Percentiles rank a stretch among this genome's conserved stretches.
Evolutionary conservation across 2,113 vertebrate species (phyloP).

Genomic region (Gobius niger): DNA sequence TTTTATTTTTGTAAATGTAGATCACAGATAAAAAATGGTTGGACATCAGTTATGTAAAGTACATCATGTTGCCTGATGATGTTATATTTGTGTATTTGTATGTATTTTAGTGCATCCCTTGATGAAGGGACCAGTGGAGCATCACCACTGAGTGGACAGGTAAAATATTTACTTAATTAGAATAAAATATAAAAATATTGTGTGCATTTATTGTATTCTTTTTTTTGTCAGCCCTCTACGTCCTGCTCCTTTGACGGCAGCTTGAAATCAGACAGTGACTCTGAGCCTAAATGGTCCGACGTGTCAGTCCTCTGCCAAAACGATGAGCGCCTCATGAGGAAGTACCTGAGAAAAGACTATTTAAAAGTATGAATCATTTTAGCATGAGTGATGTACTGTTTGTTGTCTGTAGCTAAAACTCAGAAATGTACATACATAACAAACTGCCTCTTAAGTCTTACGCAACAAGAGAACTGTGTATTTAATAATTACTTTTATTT

Average conservation of each 20-base stretch:
- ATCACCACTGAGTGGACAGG: slow-evolving; percentile 85
- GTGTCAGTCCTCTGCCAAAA: slow-evolving; percentile 89
- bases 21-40: too few species aligned
- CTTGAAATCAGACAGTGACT: slow-evolving; percentile 80
- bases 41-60: too few species aligned
- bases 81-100: slow-evolving; percentile 38
- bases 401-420: neutral
- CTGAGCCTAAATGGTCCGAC: slow-evolving; percentile 88
- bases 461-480: neutral
- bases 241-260: slow-evolving; percentile 80
- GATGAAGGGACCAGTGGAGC: slow-evolving; percentile 86
- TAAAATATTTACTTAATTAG: slow-evolving; percentile 55
- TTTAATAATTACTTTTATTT: neutral
- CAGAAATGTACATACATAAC: too few species aligned
- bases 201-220: neutral
- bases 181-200: neutral
- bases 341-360: slow-evolving; percentile 95
- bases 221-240: slow-evolving; percentile 66
- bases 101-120: slow-evolving; percentile 79
- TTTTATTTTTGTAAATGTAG: too few species aligned
- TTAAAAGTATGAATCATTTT: slow-evolving; percentile 83
- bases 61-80: neutral
- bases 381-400: neutral
- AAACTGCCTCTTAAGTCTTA: too few species aligned
- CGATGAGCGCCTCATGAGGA: slow-evolving; percentile 90